phyloP scores from a whole-genome alignment of 2,113 vertebrate genomes.

The Corythornis cristatus region DNA sequence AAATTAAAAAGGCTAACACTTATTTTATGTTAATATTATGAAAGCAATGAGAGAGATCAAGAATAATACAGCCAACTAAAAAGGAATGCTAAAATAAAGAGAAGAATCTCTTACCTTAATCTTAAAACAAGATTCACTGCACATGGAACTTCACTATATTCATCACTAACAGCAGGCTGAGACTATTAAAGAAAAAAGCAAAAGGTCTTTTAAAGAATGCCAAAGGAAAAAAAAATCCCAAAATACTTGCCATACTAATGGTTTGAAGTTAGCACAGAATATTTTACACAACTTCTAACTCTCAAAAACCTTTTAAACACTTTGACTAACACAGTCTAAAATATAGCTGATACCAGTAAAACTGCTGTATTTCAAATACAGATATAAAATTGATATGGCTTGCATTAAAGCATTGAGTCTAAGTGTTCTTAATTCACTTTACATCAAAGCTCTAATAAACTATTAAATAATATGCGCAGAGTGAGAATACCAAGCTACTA shows the following conservation, averaged over 20 bases:
- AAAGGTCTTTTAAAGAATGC: neutral
- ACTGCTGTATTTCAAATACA: neutral
- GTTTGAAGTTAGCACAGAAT: neutral
- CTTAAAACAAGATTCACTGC: slow-evolving; percentile 95
- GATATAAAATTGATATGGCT: neutral
- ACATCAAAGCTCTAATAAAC: slow-evolving; percentile 19
- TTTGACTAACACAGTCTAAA: slow-evolving; percentile 8
- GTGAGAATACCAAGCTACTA: neutral
- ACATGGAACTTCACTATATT: slow-evolving; percentile 79
- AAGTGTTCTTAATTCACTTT: neutral
- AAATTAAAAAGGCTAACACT: slow-evolving; percentile 59
- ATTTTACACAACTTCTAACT: slow-evolving; percentile 14
- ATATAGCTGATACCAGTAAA: neutral
- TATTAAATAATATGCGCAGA: neutral
- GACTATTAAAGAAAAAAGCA: slow-evolving; percentile 74
- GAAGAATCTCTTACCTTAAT: slow-evolving; percentile 85
- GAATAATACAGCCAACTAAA: neutral
- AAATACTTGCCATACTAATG: neutral
- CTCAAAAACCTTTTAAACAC: neutral
- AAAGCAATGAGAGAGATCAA: slow-evolving; percentile 55
- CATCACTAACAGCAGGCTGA: slow-evolving; percentile 80
- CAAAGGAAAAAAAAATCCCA: neutral
- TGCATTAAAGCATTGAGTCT: neutral
- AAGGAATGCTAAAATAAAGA: slow-evolving; percentile 35
- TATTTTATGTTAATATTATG: slow-evolving; percentile 65